Evolutionary conservation across 2,888 invertebrate genomes (phyloP), one percentile per base, ranked within the genome.

Genomic region (Kryphioiulus occultus): DNA sequence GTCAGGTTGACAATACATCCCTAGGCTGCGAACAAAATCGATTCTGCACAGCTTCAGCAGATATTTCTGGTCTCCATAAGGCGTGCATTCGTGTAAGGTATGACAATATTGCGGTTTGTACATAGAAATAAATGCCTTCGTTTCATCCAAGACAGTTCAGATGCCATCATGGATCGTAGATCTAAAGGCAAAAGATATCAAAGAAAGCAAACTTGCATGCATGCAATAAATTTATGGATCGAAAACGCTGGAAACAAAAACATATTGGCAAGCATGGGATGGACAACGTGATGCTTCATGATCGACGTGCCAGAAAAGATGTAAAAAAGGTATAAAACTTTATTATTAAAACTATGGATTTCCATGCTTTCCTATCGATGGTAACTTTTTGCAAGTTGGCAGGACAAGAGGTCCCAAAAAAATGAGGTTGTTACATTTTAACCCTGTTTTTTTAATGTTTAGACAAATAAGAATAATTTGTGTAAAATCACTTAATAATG

Each of bases 1-100:
- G 68, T 68, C 68, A 68, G 68, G 26, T 68, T 68, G 68, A 68
- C 68, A 68, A 68, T 68, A 26, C 26, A 68, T 68, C 68, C 68
- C 68, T 26, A n/a, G 68, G 68, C 68, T 26, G 68, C 68, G 15
- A n/a, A n/a, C 53, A 68, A n/a, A n/a, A 68, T 68, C 68, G 68
- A 68, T 68, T n/a, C n/a, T n/a, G 22, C 68, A 22, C 22, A 68
- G 22, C 68, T 68, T 68, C 68, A 9, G 68, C 68, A 26, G 12
- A n/a, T n/a, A 53, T 53, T 53, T 53, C n/a, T n/a, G n/a, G n/a
- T 53, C 3, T 5, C n/a, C 53, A 19, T 53, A 44, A n/a, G 53
- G 5, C 53, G n/a, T 53, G n/a, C n/a, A 53, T 12, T 26, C 7
- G 26, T 68, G 12, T 10, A 68, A 10, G n/a, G 68, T 26, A 3